Conservation (phyloP, 2,888 invertebrate genomes). For the Dione juno region DNA sequence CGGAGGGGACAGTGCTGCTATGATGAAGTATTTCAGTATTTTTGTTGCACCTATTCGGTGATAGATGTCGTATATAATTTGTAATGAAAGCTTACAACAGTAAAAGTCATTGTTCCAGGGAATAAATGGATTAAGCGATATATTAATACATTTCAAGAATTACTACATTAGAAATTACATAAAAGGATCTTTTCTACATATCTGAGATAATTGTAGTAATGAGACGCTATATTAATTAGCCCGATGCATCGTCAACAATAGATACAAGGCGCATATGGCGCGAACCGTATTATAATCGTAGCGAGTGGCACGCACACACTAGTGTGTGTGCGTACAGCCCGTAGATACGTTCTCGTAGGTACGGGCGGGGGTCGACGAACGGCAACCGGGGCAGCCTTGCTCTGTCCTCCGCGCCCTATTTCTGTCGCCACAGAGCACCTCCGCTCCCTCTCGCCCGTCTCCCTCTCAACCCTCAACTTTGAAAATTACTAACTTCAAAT, state of each 20-base stretch:
- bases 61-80: conserved; percentile 67
- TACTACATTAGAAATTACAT: neutral
- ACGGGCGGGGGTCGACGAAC: conserved; percentile 75
- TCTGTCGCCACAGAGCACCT: conserved; percentile 74
- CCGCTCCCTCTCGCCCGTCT: conserved; percentile 52
- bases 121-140: neutral
- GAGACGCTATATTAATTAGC: conserved; percentile 46
- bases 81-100: neutral
- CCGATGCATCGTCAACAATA: conserved; percentile 59
- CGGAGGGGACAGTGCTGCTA: conserved; percentile 58
- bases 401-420: conserved; percentile 83
- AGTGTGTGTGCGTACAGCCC: conserved; percentile 30
- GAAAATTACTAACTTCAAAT: conserved; percentile 60
- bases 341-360: conserved; percentile 58
- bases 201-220: neutral
- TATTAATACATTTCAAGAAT: neutral
- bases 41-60: conserved; percentile 61
- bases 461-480: conserved; percentile 60
- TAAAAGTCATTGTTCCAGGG: neutral
- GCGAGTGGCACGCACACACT: conserved; percentile 55
- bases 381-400: conserved; percentile 82
- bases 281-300: conserved; percentile 54
- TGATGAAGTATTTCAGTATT: conserved; percentile 52
- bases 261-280: conserved; percentile 50
- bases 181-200: neutral